Evolutionary conservation across 2,797 vertebrate genomes (phyloP).

Genomic region (Onychomys torridus): DNA sequence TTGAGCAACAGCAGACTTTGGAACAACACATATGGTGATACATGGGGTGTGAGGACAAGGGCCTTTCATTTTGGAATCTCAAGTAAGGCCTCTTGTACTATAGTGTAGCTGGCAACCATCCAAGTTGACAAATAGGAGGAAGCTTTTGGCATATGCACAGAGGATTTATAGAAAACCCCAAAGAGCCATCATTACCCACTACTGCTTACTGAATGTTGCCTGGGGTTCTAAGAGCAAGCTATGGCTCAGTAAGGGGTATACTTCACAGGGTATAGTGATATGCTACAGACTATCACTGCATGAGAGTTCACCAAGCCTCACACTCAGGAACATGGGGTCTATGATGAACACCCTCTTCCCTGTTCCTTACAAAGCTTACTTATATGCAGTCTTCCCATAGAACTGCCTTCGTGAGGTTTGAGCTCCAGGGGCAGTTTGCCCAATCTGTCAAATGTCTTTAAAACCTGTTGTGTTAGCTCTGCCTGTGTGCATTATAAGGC

Average conservation of each 20-base stretch:
- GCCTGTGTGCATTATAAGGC: neutral
- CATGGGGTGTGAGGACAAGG: neutral
- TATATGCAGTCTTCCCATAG: neutral
- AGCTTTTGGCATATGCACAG: neutral
- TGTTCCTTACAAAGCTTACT: neutral
- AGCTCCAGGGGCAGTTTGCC: neutral
- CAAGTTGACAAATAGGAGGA: neutral
- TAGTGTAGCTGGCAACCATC: neutral
- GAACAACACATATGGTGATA: neutral
- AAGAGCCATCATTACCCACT: neutral
- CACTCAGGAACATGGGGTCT: neutral
- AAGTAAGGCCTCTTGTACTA: neutral
- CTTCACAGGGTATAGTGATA: neutral
- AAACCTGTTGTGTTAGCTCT: neutral
- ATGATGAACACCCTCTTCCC: neutral
- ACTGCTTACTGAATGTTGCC: neutral
- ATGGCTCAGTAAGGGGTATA: neutral
- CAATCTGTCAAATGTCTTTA: neutral
- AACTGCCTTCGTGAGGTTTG: neutral
- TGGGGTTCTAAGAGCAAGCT: neutral
- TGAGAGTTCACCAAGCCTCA: neutral
- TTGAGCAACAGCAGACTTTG: neutral
- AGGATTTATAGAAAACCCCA: conserved; percentile 32
- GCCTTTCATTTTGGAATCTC: conserved; percentile 25
- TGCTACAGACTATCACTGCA: neutral